These are phyloP conservation scores for Microplitis manilae DNA, from an alignment of 2,888 invertebrate genomes.

Conservation along the genomic window DNA sequence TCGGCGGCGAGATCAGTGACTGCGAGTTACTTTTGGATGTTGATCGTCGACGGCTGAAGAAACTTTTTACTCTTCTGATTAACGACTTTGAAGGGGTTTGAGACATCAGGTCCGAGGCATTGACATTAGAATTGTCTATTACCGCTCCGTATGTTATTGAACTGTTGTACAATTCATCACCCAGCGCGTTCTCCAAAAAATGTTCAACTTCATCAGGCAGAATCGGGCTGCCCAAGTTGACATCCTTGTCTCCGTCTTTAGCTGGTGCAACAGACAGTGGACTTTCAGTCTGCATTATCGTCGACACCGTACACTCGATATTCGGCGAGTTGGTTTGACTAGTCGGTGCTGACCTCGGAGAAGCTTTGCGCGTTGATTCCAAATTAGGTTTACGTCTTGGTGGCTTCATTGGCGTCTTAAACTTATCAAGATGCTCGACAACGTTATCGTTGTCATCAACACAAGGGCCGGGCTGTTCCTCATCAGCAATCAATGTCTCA, in stretches of 20 bases:
- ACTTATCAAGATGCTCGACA: conserved; percentile 20
- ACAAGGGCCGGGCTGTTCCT: background rate
- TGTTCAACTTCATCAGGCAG: conserved; percentile 52
- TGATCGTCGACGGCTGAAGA: conserved; percentile 8
- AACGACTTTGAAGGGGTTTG: conserved; percentile 5
- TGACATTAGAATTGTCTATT: conserved; percentile 40
- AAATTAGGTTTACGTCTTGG: conserved; percentile 50
- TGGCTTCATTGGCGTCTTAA: conserved; percentile 39
- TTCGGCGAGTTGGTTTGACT: conserved; percentile 41
- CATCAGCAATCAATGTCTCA: too few relatives aligned
- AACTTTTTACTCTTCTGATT: conserved; percentile 48
- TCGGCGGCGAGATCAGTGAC: background rate
- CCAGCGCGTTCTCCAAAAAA: conserved; percentile 56
- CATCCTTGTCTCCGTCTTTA: background rate
- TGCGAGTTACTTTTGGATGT: background rate
- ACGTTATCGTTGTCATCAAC: background rate
- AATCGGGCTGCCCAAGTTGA: background rate
- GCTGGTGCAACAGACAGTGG: conserved; percentile 17
- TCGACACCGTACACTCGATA: conserved; percentile 48
- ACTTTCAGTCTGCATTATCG: conserved; percentile 41
- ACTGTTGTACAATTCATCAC: conserved; percentile 54
- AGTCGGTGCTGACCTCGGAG: conserved; percentile 42
- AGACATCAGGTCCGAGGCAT: background rate
- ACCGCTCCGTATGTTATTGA: conserved; percentile 45
- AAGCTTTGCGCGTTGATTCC: conserved; percentile 56